Conservation (phyloP, 1,140 invertebrate genomes). For the Diabrotica virgifera region DNA sequence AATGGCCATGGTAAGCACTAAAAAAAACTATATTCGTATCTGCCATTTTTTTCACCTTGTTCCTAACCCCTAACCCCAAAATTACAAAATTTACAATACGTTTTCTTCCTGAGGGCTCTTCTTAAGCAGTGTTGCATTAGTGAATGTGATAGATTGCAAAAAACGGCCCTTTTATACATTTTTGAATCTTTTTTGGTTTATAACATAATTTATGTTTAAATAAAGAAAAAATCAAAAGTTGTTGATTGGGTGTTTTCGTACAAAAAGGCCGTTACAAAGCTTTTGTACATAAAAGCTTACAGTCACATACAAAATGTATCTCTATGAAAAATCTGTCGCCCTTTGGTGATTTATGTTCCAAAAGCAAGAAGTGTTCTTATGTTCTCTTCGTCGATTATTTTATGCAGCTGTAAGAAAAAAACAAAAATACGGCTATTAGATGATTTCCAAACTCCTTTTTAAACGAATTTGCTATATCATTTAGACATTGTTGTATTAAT, state of each 20-base stretch:
- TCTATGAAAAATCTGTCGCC: too few species aligned
- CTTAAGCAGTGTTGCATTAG: neutral
- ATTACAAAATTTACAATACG: constrained; percentile 8
- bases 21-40: constrained; percentile 52
- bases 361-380: constrained; percentile 7
- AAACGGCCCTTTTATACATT: constrained; percentile 2
- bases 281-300: neutral
- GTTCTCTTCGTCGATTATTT: constrained; percentile 29
- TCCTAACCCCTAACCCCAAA: neutral
- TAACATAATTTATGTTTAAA: neutral
- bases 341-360: neutral
- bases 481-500: neutral
- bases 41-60: constrained; percentile 6
- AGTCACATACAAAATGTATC: too few species aligned
- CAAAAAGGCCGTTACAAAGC: constrained; percentile 5
- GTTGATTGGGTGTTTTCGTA: neutral
- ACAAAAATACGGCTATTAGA: constrained; percentile 46
- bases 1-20: constrained; percentile 98
- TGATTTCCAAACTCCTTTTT: constrained; percentile 17
- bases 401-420: constrained; percentile 48
- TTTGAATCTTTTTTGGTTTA: neutral
- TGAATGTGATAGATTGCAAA: neutral
- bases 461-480: neutral
- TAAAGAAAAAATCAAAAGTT: too few species aligned
- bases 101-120: constrained; percentile 5